A percentile compares a stretch with the other conserved stretches of the same genome.
These are phyloP conservation scores for Cyprinodon tularosa DNA, from an alignment of 2,113 vertebrate genomes.

Conservation along the genomic window DNA sequence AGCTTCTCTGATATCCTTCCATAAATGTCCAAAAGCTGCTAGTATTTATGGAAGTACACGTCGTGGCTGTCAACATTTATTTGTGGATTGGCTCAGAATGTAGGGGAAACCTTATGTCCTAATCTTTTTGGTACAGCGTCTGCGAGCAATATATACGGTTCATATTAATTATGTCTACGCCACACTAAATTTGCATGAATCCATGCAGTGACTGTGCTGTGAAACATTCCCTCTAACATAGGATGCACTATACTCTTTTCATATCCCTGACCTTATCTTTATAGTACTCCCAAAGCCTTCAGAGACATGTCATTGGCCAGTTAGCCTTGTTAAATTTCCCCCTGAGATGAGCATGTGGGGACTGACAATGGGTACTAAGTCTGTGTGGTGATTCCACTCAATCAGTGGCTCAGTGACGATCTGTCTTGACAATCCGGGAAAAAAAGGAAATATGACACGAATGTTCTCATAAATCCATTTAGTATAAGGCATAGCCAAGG, in stretches of 20 bases:
- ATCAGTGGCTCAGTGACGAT: conserved; percentile 76
- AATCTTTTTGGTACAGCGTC: neutral
- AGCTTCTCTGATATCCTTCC: neutral
- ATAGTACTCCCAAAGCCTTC: conserved; percentile 51
- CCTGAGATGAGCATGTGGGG: conserved; percentile 72
- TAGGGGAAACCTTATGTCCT: neutral
- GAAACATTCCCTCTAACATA: conserved; percentile 26
- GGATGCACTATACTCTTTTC: conserved; percentile 65
- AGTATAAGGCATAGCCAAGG: conserved; percentile 81
- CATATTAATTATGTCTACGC: neutral
- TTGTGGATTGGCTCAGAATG: neutral
- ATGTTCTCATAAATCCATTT: conserved; percentile 84
- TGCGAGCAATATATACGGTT: neutral
- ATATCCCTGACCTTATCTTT: conserved; percentile 69
- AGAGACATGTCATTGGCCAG: conserved; percentile 73
- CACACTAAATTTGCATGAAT: neutral
- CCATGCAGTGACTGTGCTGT: conserved; percentile 4
- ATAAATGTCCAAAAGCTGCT: neutral
- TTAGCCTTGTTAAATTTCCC: conserved; percentile 74
- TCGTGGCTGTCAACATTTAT: neutral
- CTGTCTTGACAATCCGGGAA: conserved; percentile 78
- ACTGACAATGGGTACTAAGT: conserved; percentile 71
- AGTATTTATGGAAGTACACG: neutral
- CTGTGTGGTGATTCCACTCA: conserved; percentile 75
- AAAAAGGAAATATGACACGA: conserved; percentile 82